These are phyloP conservation scores for Uloborus diversus DNA, from an alignment of 1,140 invertebrate species.

Conservation along the genomic window DNA sequence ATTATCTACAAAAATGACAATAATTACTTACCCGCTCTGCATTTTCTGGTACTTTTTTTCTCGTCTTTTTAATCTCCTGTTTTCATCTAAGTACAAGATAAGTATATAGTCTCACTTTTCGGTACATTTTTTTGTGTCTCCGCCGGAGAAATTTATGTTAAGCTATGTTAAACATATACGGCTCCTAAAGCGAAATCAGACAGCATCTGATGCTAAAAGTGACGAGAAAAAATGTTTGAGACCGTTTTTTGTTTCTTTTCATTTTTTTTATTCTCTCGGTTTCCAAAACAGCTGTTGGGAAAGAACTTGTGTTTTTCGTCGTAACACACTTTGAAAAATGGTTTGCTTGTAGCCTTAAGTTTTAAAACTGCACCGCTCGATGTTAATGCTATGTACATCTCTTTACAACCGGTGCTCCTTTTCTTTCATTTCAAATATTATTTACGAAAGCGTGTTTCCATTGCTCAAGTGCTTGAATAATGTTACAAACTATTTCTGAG, in stretches of 20 bases:
- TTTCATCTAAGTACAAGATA: conserved; percentile 32
- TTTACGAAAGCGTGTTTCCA: too few species aligned
- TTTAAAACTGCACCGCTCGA: too few species aligned
- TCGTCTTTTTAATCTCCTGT: conserved; percentile 10
- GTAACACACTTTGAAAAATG: neutral
- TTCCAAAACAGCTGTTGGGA: conserved; percentile 2
- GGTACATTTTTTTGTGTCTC: neutral
- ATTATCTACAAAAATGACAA: conserved; percentile 52
- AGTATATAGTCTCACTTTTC: conserved; percentile 37
- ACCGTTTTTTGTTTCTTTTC: too few species aligned
- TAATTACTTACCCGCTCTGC: conserved; percentile 40
- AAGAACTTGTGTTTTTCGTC: neutral
- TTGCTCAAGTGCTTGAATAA: too few species aligned
- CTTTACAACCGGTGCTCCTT: too few species aligned
- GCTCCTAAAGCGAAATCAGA: conserved; percentile 17
- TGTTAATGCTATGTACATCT: too few species aligned
- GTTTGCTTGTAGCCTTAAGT: neutral
- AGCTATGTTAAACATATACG: conserved; percentile 50
- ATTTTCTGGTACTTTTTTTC: conserved; percentile 9
- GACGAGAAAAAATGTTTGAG: neutral
- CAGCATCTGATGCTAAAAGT: conserved; percentile 8
- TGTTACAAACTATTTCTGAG: too few species aligned
- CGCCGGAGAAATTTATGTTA: conserved; percentile 43
- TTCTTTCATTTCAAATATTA: too few species aligned
- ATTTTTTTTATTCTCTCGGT: too few species aligned